These are phyloP conservation scores for Metallyticus violacea DNA, from an alignment of 2,888 invertebrate species.

Conservation along the genomic window DNA sequence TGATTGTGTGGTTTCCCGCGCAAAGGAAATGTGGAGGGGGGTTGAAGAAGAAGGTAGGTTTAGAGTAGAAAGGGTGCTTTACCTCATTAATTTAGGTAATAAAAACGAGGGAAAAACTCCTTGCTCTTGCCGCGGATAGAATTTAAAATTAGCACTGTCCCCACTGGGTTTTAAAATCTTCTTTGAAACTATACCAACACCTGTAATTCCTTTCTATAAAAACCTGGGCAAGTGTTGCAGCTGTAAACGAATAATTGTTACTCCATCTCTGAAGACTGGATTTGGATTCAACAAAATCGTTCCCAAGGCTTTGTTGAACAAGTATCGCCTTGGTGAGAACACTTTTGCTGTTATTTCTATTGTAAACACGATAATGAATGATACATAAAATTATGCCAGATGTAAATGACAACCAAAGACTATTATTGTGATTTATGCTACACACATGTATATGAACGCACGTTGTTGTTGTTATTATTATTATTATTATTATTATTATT, in stretches of 20 bases:
- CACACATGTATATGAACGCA: too few relatives aligned
- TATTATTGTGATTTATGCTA: too few relatives aligned
- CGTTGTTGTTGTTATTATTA: too few relatives aligned
- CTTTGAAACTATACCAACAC: background rate
- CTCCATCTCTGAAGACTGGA: too few relatives aligned
- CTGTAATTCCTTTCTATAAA: background rate
- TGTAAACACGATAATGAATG: too few relatives aligned
- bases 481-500: too few relatives aligned
- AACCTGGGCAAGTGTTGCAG: background rate
- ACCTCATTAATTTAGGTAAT: conserved; percentile 34
- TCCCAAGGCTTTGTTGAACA: too few relatives aligned
- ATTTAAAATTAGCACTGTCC: conserved; percentile 1
- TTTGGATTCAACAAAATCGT: background rate
- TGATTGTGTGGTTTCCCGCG: conserved; percentile 16
- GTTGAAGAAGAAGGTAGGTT: background rate
- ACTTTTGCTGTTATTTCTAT: too few relatives aligned
- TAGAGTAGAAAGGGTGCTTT: conserved; percentile 5
- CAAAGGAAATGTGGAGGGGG: background rate
- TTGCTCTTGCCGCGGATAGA: background rate
- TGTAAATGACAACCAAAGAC: too few relatives aligned
- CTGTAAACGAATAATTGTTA: too few relatives aligned
- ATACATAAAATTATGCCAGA: too few relatives aligned
- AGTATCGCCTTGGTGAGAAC: too few relatives aligned
- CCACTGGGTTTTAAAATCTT: background rate
- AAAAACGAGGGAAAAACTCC: conserved; percentile 18